phyloP scores from a whole-genome alignment of 2,888 invertebrate genomes.

The Heteromyza rotundicornis region DNA sequence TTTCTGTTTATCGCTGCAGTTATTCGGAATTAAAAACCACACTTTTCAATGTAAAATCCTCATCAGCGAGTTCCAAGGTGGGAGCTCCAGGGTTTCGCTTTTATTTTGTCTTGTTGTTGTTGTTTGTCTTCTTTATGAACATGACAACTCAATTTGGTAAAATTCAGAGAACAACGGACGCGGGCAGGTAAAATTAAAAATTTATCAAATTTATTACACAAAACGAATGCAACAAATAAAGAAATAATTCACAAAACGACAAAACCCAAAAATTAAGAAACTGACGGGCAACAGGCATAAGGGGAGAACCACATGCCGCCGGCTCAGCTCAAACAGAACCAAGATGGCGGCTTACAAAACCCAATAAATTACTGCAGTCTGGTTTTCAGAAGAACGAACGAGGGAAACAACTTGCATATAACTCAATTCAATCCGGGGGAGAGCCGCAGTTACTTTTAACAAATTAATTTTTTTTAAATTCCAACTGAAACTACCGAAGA shows the following conservation, averaged over 20 bases:
- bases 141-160: not conserved
- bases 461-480: too few species aligned
- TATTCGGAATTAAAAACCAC: too few species aligned
- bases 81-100: too few species aligned
- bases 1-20: too few species aligned
- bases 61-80: too few species aligned
- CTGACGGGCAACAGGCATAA: not conserved
- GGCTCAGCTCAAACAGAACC: not conserved
- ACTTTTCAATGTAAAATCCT: too few species aligned
- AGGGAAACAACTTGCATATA: not conserved
- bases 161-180: slow-evolving; percentile 31
- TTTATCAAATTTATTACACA: slow-evolving; percentile 48
- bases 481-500: not conserved
- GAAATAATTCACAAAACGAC: slow-evolving; percentile 51
- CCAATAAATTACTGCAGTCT: not conserved
- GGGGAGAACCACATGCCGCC: not conserved
- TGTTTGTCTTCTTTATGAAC: not conserved
- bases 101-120: too few species aligned
- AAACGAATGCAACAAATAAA: slow-evolving; percentile 41
- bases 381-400: not conserved
- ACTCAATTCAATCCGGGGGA: not conserved
- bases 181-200: slow-evolving; percentile 47
- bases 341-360: not conserved
- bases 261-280: not conserved
- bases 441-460: not conserved